Conservation (phyloP, 1,140 invertebrate species). For the Diachasma alloeum region DNA sequence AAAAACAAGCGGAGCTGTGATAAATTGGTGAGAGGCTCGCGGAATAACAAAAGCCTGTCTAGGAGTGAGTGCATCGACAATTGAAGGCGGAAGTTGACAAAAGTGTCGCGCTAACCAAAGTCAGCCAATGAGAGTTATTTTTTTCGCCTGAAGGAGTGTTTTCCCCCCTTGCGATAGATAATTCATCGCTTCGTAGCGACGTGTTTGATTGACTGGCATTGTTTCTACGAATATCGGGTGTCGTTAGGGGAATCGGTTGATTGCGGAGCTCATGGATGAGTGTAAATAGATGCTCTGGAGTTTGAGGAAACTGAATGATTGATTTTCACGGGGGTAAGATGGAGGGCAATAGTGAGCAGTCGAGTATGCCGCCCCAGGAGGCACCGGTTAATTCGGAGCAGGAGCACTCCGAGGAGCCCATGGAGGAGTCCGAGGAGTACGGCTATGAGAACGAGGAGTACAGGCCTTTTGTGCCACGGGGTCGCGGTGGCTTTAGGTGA, state of each 20-base stretch:
- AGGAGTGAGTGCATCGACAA: too few relatives aligned
- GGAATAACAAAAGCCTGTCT: neutral
- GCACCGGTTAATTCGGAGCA: neutral
- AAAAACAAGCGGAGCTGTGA: neutral
- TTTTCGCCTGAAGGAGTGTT: too few relatives aligned
- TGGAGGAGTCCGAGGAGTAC: slow-evolving; percentile 55
- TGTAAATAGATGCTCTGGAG: neutral
- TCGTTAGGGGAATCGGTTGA: neutral
- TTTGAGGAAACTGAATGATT: neutral
- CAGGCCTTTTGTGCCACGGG: slow-evolving; percentile 58
- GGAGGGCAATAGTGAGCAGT: slow-evolving; percentile 26
- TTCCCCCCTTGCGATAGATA: too few relatives aligned
- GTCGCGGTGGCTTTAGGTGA: slow-evolving; percentile 60
- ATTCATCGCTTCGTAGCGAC: too few relatives aligned
- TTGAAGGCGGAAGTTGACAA: too few relatives aligned
- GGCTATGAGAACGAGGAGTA: slow-evolving; percentile 60
- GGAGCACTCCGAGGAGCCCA: slow-evolving; percentile 51
- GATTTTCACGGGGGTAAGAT: neutral
- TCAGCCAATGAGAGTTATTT: too few relatives aligned
- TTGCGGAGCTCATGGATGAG: neutral
- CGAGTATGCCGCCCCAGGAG: neutral
- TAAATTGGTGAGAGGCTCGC: neutral
- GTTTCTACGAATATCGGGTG: neutral
- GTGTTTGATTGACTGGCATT: too few relatives aligned
- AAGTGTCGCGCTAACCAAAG: too few relatives aligned